Percentiles rank a stretch among this genome's conserved stretches.
Evolutionary conservation across 30 jellyfish, hydroid and myxozoan genomes (phyloP).

Genomic region (Cassiopea xamachana): DNA sequence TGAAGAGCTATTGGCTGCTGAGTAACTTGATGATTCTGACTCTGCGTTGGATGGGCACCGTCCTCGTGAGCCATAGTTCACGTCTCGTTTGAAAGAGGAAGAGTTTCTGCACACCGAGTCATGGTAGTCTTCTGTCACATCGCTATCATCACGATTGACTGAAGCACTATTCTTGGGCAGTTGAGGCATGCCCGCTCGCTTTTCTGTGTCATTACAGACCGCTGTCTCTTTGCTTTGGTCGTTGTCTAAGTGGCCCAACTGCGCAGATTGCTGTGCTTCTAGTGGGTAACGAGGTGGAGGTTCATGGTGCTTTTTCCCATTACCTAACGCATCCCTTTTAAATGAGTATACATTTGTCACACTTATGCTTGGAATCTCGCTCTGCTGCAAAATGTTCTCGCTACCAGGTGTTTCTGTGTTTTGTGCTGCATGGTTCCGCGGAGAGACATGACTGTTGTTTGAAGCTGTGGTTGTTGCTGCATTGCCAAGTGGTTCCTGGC

Average conservation of each 20-base stretch:
- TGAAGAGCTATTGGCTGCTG: background rate
- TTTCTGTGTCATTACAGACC: background rate
- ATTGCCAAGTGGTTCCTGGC: background rate
- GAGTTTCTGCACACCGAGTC: background rate
- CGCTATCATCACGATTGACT: background rate
- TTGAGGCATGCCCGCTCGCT: background rate
- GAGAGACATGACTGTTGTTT: background rate
- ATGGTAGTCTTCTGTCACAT: background rate
- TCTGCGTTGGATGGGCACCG: background rate
- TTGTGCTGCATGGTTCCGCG: background rate
- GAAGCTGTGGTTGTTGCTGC: background rate
- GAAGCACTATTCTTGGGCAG: background rate
- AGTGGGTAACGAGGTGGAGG: background rate
- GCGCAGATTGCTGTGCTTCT: background rate
- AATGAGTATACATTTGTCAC: conserved; percentile 26
- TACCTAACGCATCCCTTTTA: background rate
- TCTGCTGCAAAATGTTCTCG: background rate
- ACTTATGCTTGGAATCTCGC: conserved; percentile 29
- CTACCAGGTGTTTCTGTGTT: background rate
- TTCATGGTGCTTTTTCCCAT: background rate
- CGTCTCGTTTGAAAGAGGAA: background rate
- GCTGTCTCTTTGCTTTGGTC: background rate
- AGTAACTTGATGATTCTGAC: background rate
- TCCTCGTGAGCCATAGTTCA: too few relatives aligned
- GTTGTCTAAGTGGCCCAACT: background rate